These are phyloP conservation scores for Karalla daura DNA, from an alignment of 2,797 vertebrate species.

Conservation along the genomic window DNA sequence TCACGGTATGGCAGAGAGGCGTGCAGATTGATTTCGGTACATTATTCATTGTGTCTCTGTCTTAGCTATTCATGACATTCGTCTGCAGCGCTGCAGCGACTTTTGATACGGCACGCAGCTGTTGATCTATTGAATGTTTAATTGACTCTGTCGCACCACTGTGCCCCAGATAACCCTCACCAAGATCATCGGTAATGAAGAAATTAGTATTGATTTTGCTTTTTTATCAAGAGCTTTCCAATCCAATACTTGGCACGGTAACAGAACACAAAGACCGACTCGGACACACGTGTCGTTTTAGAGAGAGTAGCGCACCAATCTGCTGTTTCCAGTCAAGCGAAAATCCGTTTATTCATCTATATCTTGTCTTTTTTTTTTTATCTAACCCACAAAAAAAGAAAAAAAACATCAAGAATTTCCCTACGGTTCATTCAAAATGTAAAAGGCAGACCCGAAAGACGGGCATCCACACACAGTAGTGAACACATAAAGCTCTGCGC, in stretches of 20 bases:
- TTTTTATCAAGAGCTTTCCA: background rate
- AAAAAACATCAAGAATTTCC: background rate
- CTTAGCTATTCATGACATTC: slow-evolving; percentile 3
- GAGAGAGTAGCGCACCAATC: too few relatives aligned
- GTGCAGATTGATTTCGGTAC: background rate
- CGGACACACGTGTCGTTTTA: too few relatives aligned
- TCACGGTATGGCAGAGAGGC: background rate
- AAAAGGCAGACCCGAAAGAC: slow-evolving; percentile 4
- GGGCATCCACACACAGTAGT: background rate
- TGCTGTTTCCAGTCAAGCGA: background rate
- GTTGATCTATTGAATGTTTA: slow-evolving; percentile 19
- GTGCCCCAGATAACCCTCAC: background rate
- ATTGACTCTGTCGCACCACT: background rate
- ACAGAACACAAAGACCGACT: background rate
- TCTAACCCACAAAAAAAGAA: background rate
- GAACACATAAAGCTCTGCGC: slow-evolving; percentile 12
- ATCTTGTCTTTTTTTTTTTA: background rate
- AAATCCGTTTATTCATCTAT: background rate
- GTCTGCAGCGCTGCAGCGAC: background rate
- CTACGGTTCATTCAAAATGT: slow-evolving; percentile 22
- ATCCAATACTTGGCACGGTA: background rate
- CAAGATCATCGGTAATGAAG: background rate
- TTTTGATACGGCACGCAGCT: slow-evolving; percentile 4
- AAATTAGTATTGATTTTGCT: background rate
- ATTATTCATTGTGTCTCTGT: slow-evolving; percentile 1